Conservation (phyloP, 2,888 invertebrate genomes). For the Clitarchus hookeri region DNA sequence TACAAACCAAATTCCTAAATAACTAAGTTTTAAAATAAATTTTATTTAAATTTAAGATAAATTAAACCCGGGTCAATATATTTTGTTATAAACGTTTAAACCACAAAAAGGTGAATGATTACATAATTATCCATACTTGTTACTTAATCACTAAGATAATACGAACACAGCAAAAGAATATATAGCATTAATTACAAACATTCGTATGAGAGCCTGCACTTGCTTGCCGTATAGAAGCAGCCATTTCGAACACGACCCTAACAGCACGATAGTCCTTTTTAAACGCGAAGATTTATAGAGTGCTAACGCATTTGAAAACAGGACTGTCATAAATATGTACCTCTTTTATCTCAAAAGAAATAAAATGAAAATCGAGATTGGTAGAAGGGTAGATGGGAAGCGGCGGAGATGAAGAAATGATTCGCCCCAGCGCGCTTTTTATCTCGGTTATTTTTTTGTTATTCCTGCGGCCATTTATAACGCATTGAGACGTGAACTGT, state of each 20-base stretch:
- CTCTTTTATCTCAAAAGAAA: slow-evolving; percentile 11
- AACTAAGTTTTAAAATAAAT: no score
- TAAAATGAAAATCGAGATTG: slow-evolving; percentile 14
- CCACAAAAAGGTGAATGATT: no score
- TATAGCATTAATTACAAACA: neutral
- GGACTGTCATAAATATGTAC: slow-evolving; percentile 17
- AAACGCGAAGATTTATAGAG: slow-evolving; percentile 2
- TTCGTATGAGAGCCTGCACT: neutral
- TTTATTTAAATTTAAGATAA: no score
- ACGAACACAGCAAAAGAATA: neutral
- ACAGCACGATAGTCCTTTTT: neutral
- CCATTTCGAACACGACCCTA: neutral
- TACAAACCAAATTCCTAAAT: no score
- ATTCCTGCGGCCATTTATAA: no score
- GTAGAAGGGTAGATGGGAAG: neutral
- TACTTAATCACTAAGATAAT: neutral
- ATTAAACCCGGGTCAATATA: no score
- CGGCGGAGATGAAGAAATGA: neutral
- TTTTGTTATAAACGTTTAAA: no score
- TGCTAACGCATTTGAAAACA: slow-evolving; percentile 4
- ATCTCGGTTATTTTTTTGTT: no score
- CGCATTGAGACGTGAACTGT: no score
- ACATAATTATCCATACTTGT: no score
- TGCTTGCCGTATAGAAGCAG: neutral
- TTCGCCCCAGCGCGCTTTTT: neutral